These are phyloP conservation scores for Helostoma temminkii DNA, from an alignment of 2,797 vertebrate species.

Conservation along the genomic window DNA sequence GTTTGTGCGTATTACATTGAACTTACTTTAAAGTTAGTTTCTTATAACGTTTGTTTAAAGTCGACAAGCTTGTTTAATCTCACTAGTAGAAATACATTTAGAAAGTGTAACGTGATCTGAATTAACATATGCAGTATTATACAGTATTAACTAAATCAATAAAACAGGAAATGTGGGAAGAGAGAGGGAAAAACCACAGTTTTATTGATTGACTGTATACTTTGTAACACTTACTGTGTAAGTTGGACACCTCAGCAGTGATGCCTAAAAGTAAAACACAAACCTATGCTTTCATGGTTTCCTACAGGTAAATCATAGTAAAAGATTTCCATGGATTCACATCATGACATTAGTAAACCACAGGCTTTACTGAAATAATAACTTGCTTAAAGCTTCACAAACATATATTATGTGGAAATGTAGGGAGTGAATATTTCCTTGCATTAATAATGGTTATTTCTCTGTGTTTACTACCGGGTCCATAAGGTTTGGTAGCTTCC, in stretches of 20 bases:
- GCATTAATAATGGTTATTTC: conserved; percentile 47
- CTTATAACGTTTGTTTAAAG: not conserved
- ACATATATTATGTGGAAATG: conserved; percentile 33
- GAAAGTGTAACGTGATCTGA: conserved; percentile 4
- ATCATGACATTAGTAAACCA: not conserved
- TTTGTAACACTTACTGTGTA: not conserved
- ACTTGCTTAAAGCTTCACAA: conserved; percentile 32
- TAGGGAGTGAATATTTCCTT: conserved; percentile 39
- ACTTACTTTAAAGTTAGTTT: too few species aligned
- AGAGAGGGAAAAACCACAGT: not conserved
- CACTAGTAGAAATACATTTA: not conserved
- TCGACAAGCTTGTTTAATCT: not conserved
- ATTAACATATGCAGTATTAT: not conserved
- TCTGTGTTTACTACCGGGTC: conserved; percentile 48
- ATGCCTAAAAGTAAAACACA: not conserved
- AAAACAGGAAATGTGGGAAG: too few species aligned
- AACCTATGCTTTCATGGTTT: not conserved
- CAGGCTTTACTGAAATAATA: conserved; percentile 23
- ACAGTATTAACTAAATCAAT: not conserved
- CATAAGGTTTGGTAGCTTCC: conserved; percentile 55
- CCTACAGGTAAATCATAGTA: not conserved
- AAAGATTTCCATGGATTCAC: not conserved
- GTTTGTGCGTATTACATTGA: not conserved
- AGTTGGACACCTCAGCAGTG: not conserved
- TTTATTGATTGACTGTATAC: not conserved